Evolutionary conservation across 2,888 invertebrate species (phyloP).

Genomic region (Phyto melanocephala): DNA sequence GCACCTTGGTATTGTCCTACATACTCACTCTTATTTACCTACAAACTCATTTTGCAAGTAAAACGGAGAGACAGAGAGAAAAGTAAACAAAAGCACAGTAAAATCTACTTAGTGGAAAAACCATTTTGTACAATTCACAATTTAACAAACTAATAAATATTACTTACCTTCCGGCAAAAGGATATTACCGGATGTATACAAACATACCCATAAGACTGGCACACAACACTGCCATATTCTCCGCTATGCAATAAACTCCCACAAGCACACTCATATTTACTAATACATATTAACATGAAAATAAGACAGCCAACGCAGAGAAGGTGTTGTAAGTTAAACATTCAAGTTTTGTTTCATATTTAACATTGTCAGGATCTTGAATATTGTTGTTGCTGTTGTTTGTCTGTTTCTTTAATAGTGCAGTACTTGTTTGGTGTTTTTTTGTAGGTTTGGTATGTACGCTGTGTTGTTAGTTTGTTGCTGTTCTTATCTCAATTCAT

Average conservation of each 20-base stretch:
- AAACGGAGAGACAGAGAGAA: background rate
- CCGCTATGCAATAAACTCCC: background rate
- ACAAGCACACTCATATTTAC: background rate
- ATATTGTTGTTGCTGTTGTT: conserved; percentile 19
- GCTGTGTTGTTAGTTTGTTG: background rate
- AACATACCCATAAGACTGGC: conserved; percentile 16
- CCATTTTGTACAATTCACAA: conserved; percentile 73
- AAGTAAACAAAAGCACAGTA: conserved; percentile 6
- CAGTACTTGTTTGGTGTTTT: background rate
- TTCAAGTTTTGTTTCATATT: background rate
- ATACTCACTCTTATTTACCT: background rate
- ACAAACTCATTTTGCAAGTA: conserved; percentile 2
- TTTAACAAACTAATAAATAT: conserved; percentile 78
- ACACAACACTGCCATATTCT: background rate
- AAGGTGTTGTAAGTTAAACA: conserved; percentile 43
- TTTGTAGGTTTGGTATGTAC: conserved; percentile 17
- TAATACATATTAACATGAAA: background rate
- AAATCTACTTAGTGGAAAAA: conserved; percentile 55
- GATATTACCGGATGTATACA: conserved; percentile 66
- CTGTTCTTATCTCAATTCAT: conserved; percentile 52
- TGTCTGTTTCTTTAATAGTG: conserved; percentile 1
- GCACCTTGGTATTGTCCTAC: background rate
- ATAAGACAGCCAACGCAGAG: conserved; percentile 7
- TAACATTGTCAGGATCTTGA: conserved; percentile 29
- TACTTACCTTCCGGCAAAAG: conserved; percentile 73